phyloP scores from a whole-genome alignment of 2,888 invertebrate genomes.

The Eucriotettix oculatus region DNA sequence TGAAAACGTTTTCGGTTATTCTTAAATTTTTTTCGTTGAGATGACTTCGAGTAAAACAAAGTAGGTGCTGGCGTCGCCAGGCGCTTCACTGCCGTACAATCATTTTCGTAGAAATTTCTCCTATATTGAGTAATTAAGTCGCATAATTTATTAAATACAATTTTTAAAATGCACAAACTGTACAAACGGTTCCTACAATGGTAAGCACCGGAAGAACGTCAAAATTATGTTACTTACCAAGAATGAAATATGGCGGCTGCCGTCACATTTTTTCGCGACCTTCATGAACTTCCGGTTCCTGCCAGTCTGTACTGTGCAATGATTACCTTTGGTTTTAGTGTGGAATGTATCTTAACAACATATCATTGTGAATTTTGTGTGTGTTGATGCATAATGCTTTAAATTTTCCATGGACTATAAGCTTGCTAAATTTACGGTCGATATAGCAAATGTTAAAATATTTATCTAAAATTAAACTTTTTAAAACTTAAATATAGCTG shows the following conservation, averaged over 20 bases:
- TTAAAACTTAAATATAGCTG: not conserved
- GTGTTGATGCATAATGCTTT: slow-evolving; percentile 13
- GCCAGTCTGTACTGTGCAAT: slow-evolving; percentile 15
- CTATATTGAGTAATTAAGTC: slow-evolving; percentile 8
- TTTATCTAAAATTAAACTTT: not conserved
- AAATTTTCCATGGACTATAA: slow-evolving; percentile 9
- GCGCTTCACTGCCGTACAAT: not conserved
- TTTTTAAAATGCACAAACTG: slow-evolving; percentile 12
- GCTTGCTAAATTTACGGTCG: not conserved
- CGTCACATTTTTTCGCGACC: no score
- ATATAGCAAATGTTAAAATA: not conserved
- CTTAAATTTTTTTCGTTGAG: slow-evolving; percentile 3
- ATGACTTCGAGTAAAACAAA: slow-evolving; percentile 2
- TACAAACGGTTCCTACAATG: slow-evolving; percentile 14
- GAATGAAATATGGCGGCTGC: no score
- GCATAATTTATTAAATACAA: slow-evolving; percentile 8
- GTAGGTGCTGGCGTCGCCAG: slow-evolving; percentile 6
- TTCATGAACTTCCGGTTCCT: slow-evolving; percentile 9
- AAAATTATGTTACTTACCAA: no score
- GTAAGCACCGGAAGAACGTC: slow-evolving; percentile 11
- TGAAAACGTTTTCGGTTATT: slow-evolving; percentile 3
- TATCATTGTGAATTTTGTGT: slow-evolving; percentile 16
- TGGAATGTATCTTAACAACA: slow-evolving; percentile 15
- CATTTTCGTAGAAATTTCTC: not conserved
- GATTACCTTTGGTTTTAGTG: slow-evolving; percentile 14